Evolutionary conservation across 2,888 invertebrate genomes (phyloP).

Genomic region (Plutella xylostella): DNA sequence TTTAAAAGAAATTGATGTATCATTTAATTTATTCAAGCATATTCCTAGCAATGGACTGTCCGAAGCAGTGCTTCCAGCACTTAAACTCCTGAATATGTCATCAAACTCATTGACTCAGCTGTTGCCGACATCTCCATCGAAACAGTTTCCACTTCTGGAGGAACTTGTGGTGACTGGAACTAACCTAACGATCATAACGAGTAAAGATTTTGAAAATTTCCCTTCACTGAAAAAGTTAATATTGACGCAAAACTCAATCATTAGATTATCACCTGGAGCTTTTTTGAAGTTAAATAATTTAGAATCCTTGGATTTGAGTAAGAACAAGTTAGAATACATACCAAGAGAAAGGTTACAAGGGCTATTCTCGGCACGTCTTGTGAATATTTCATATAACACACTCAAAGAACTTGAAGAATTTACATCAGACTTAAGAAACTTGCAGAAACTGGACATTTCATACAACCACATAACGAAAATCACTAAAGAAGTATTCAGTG

Average conservation of each 20-base stretch:
- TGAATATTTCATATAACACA: slow-evolving; percentile 88
- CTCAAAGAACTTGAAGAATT: slow-evolving; percentile 86
- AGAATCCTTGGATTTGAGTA: slow-evolving; percentile 82
- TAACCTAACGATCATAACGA: slow-evolving; percentile 84
- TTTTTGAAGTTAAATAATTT: slow-evolving; percentile 83
- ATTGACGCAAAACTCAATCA: slow-evolving; percentile 79
- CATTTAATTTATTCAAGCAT: slow-evolving; percentile 82
- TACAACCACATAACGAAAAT: slow-evolving; percentile 85
- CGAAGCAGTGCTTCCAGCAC: slow-evolving; percentile 76
- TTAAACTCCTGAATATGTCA: slow-evolving; percentile 84
- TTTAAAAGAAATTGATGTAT: slow-evolving; percentile 80
- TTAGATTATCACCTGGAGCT: slow-evolving; percentile 85
- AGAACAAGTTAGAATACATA: slow-evolving; percentile 84
- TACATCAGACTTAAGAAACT: slow-evolving; percentile 78
- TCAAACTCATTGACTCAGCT: slow-evolving; percentile 83
- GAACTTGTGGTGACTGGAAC: slow-evolving; percentile 84
- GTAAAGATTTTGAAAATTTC: slow-evolving; percentile 87
- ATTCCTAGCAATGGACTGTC: slow-evolving; percentile 83
- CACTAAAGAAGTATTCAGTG: slow-evolving; percentile 79
- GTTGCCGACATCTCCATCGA: slow-evolving; percentile 76
- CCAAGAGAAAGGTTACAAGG: slow-evolving; percentile 88
- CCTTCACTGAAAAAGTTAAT: slow-evolving; percentile 81
- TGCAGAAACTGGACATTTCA: slow-evolving; percentile 85
- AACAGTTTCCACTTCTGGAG: slow-evolving; percentile 82
- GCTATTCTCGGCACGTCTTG: slow-evolving; percentile 75